Conservation (phyloP, 1,140 invertebrate genomes). For the fruit fly (Drosophila melanogaster) region Release_6_plus_ISO1_MT NT_033777.3:21534001-21534500, state of each 20-base stretch:
- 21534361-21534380: constrained; percentile 27
- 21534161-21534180: constrained; percentile 60
- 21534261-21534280: constrained; percentile 84
- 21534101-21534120: constrained; percentile 82
- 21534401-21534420: constrained; percentile 1
- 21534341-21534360: constrained; percentile 17
- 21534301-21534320: constrained; percentile 79
- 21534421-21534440: constrained; percentile 67
- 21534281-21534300: constrained; percentile 82
- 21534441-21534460: constrained; percentile 73
- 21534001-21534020: constrained; percentile 44
- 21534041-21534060: constrained; percentile 66
- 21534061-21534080: constrained; percentile 44
- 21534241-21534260: constrained; percentile 84
- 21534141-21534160: constrained; percentile 81
- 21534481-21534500: constrained; percentile 27
- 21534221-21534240: constrained; percentile 67
- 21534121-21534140: constrained; percentile 82
- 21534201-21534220: neutral
- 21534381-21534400: constrained; percentile 74
- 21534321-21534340: constrained; percentile 26
- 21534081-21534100: constrained; percentile 83
- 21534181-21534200: constrained; percentile 1
- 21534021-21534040: constrained; percentile 73
- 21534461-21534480: constrained; percentile 72